Conservation (phyloP, 2,797 vertebrate genomes). For the Sebastes alutus region DNA sequence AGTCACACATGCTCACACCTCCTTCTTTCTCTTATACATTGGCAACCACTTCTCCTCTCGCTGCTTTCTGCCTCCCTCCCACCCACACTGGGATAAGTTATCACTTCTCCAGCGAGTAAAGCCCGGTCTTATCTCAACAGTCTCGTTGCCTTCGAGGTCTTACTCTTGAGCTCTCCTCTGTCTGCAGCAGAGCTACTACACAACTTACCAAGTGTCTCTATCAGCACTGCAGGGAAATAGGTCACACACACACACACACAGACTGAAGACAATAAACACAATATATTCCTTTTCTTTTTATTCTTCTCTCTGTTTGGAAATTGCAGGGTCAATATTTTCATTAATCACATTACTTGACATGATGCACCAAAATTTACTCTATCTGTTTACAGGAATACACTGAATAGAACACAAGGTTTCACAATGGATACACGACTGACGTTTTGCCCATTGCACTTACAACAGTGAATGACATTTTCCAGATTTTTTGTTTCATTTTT, state of each 20-base stretch:
- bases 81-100: constrained; percentile 65
- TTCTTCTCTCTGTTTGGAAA: constrained; percentile 91
- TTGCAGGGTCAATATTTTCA: constrained; percentile 93
- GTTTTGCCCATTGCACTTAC: constrained; percentile 92
- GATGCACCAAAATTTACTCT: constrained; percentile 93
- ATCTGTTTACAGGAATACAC: constrained; percentile 96
- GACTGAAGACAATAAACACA: constrained; percentile 49
- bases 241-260: constrained; percentile 19
- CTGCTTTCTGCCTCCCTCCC: constrained; percentile 40
- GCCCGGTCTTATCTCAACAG: constrained; percentile 52
- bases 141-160: constrained; percentile 35
- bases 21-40: constrained; percentile 23
- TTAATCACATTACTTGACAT: constrained; percentile 96
- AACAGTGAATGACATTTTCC: constrained; percentile 89
- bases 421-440: constrained; percentile 95
- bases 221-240: not conserved
- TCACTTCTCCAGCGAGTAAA: constrained; percentile 46
- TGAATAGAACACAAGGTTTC: constrained; percentile 95
- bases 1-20: constrained; percentile 25
- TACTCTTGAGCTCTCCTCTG: constrained; percentile 49
- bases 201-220: constrained; percentile 13
- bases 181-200: constrained; percentile 27
- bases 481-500: constrained; percentile 72
- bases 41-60: constrained; percentile 27
- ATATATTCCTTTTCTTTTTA: constrained; percentile 88